phyloP scores from a whole-genome alignment of 2,797 vertebrate species.

The Cynodonichthys magdalenae region DNA sequence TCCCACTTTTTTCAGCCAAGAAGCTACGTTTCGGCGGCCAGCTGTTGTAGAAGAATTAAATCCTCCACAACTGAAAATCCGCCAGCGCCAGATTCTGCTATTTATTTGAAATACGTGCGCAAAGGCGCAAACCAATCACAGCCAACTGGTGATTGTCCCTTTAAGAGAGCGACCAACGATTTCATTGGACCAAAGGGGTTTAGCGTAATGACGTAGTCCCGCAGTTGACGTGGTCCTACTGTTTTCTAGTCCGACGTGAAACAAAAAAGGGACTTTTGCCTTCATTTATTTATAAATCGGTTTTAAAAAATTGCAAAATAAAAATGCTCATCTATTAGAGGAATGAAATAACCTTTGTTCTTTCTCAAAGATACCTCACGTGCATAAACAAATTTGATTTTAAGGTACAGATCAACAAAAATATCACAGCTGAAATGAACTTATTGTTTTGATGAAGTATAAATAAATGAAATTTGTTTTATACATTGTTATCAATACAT shows the following conservation, averaged over 20 bases:
- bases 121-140: conserved; percentile 70
- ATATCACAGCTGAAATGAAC: too few species aligned
- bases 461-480: too few species aligned
- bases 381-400: too few species aligned
- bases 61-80: conserved; percentile 29
- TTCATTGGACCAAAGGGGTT: neutral
- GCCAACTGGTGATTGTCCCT: conserved; percentile 4
- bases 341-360: too few species aligned
- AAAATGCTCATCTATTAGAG: too few species aligned
- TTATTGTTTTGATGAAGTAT: too few species aligned
- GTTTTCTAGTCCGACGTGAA: conserved; percentile 13
- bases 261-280: fast-evolving
- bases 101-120: conserved; percentile 78
- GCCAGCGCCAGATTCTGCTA: conserved; percentile 58
- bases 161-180: conserved; percentile 72
- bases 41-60: neutral
- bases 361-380: too few species aligned
- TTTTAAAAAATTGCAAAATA: too few species aligned
- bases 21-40: neutral
- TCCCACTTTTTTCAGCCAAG: neutral
- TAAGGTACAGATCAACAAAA: too few species aligned
- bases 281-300: too few species aligned
- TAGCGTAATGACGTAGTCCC: neutral
- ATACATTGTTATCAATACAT: too few species aligned
- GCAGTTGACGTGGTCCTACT: neutral